Evolutionary conservation across 2,113 vertebrate species (phyloP), one percentile per base, ranked within the genome.

Genomic region (Oenanthe oenanthe): DNA sequence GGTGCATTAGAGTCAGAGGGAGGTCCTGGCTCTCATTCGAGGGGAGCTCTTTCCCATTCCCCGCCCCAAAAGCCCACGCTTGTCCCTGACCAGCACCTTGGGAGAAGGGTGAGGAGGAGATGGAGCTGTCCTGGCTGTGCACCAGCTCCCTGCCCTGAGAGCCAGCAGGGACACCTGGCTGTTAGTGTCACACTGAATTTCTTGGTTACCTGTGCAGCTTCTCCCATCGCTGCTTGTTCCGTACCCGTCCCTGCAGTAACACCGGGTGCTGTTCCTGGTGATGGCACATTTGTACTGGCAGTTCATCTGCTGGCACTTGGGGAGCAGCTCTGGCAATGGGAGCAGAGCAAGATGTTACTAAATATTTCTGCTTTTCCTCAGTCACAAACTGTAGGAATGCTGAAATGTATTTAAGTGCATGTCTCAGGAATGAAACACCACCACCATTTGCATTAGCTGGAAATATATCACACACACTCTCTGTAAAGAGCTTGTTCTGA

Each of bases 201-300:
- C 48, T 9, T 1, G 7, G 67, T 96, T 97, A 99, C 99, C 99
- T 99, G 97, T 97, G 96, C 99, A 99, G 91, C 98, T 99, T 56
- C 98, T 98, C 29, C 99, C 98, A 22, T 99, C 98, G 16, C 98
- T 96, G 70, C 97, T 97, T 4, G 99, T 96, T 97, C 99, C 98
- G 29, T 99, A 99, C 26, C 99, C 99, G 50, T 99, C 98, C 12
- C 98, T 92, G 34, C 99, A 99, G 97, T 99, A 99, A 88, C 99
- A 99, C 96, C 97, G 97, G 45, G 98, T 99, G 94, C 98, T 97
- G 13, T 99, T 99, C 97, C 98, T 99, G 80, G 98, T 97, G 92
- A 99, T 97, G 94, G 99, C 98, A 96, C 99, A 99, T 93, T 97
- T 99, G 75, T 99, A 98, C 29, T 98, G 99, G 95, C 99, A 99